Evolutionary conservation across 2,888 invertebrate genomes (phyloP).

Genomic region (Isoperla grammatica): DNA sequence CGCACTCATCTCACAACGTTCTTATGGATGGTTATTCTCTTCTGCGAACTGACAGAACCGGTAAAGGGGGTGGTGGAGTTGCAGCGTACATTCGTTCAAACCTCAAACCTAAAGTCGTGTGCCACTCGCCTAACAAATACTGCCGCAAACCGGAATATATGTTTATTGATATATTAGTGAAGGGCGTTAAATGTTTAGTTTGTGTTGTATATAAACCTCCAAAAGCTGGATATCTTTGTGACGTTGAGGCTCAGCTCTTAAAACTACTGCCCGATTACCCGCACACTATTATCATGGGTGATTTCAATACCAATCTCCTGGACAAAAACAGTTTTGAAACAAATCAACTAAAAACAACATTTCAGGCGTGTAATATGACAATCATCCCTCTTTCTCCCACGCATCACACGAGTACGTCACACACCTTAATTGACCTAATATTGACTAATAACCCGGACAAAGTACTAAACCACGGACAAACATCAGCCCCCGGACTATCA

Average conservation of each 20-base stretch:
- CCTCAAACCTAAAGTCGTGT: background rate
- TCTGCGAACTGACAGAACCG: background rate
- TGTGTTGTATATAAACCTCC: constrained; percentile 14
- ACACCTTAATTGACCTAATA: constrained; percentile 6
- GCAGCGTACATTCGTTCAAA: background rate
- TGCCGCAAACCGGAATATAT: background rate
- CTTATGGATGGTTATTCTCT: background rate
- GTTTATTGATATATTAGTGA: background rate
- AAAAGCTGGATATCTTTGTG: background rate
- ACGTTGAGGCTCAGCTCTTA: background rate
- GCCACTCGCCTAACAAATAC: background rate
- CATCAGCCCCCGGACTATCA: no score
- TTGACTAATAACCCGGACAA: background rate
- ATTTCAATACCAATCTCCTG: constrained; percentile 8
- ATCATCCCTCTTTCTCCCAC: constrained; percentile 4
- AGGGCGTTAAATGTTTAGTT: background rate
- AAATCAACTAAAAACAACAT: background rate
- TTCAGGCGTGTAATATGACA: background rate
- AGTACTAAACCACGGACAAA: background rate
- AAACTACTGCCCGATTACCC: background rate
- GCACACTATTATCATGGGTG: constrained; percentile 6
- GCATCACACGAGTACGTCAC: constrained; percentile 3
- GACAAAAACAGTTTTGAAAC: background rate
- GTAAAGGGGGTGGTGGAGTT: constrained; percentile 14
- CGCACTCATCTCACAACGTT: background rate